Base-by-base conservation (phyloP, 2,888 invertebrate species). In the Caenorhabditis zanzibari region DNA sequence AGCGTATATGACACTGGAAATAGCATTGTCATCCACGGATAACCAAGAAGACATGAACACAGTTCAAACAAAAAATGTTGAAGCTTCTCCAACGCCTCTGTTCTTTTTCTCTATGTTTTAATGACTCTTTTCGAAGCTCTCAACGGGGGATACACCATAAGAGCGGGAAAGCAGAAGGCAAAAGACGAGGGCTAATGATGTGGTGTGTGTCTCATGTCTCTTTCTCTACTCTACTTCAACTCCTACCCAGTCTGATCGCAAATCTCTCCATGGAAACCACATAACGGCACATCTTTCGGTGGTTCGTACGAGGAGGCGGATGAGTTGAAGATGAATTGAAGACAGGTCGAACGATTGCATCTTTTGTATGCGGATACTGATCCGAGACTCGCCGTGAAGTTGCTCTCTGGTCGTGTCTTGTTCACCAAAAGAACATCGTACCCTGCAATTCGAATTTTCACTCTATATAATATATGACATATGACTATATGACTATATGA, bases 231-330 rank as follows among this genome's bases (percentile, higher is more conserved):
- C 35, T n/a, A 10, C 10, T 41, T 19, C 0, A 59, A 49, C 56
- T 75, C n/a, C n/a, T n/a, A 89, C 85, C 88, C 88, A 24, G 85
- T 85, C 58, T 91, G 89, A 79, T 90, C 91, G 59, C 91, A 91
- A 10, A 88, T 79, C 64, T 91, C 90, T 38, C 89, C 88, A 69
- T 86, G 75, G 81, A 90, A 91, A 9, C 91, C 91, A 72, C 91
- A 91, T 3, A 86, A 64, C 10, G 91, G 91, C 47, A 87, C 83
- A 71, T 89, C 91, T 35, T 72, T 76, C 22, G 68, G 73, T 5
- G 61, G 54, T 61, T 84, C 63, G 14, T 10, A 9, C 3, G 32
- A 59, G 38, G 38, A 38, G 38, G 10, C 10, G 12, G 59, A 59
- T 7, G 69, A 61, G 19, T 79, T 81, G 28, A 38, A 41, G 14